Conservation (phyloP, 2,797 vertebrate species). For the Fratercula arctica region DNA sequence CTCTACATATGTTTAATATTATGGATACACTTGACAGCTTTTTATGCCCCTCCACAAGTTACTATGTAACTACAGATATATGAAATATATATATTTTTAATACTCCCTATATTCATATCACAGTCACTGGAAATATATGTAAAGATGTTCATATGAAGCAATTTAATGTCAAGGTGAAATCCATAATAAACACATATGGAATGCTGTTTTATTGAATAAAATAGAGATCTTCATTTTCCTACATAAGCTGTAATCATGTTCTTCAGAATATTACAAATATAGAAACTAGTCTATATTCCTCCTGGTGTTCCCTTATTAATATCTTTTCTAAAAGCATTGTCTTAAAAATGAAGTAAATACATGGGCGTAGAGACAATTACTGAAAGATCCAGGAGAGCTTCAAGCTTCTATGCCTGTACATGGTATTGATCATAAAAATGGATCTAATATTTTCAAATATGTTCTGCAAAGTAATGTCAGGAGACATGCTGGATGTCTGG, state of each 20-base stretch:
- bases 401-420: background rate
- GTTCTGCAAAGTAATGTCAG: constrained; percentile 17
- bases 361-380: background rate
- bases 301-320: background rate
- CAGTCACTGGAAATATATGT: background rate
- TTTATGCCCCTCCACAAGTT: background rate
- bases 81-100: background rate
- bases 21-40: background rate
- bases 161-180: background rate
- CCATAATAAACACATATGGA: background rate
- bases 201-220: background rate
- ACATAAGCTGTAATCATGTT: background rate
- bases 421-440: background rate
- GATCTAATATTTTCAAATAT: background rate
- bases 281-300: background rate
- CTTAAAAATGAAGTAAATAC: background rate
- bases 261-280: background rate
- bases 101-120: background rate
- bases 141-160: background rate
- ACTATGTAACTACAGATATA: background rate
- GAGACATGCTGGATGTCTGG: background rate
- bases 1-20: background rate
- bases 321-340: background rate
- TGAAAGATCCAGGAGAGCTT: background rate
- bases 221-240: background rate